A percentile compares a stretch with the other conserved stretches of the same genome.
phyloP scores from a whole-genome alignment of 2,113 vertebrate genomes.

The Grus americana region DNA sequence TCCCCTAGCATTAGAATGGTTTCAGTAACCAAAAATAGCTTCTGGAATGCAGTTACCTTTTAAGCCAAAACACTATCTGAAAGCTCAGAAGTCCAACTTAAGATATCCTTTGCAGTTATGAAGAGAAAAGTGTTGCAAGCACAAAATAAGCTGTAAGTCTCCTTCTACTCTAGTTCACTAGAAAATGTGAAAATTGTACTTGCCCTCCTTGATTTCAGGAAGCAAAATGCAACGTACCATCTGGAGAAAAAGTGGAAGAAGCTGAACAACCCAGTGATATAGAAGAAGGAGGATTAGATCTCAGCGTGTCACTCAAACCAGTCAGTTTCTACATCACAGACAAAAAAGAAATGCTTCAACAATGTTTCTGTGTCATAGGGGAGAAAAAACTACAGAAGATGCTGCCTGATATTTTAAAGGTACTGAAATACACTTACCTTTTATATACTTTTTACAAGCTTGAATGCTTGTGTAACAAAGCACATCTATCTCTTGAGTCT shows the following conservation, averaged over 20 bases:
- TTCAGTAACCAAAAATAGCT: background rate
- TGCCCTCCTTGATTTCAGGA: slow-evolving; percentile 72
- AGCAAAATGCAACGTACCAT: slow-evolving; percentile 68
- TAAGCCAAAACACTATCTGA: background rate
- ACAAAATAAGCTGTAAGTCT: background rate
- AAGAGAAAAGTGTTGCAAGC: background rate
- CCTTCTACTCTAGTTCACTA: background rate
- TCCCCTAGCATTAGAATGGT: background rate
- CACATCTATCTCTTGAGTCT: background rate
- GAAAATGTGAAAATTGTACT: background rate
- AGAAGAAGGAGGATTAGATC: slow-evolving; percentile 94
- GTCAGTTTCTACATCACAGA: slow-evolving; percentile 89
- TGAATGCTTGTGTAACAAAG: background rate
- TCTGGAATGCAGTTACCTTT: background rate
- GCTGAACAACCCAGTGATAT: slow-evolving; percentile 87
- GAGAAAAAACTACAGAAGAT: slow-evolving; percentile 93
- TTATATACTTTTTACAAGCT: background rate
- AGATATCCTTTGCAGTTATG: background rate
- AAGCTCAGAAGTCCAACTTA: background rate
- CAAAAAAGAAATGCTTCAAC: slow-evolving; percentile 91
- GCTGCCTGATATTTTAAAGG: slow-evolving; percentile 95
- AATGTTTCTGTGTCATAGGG: slow-evolving; percentile 91
- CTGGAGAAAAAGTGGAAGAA: slow-evolving; percentile 76
- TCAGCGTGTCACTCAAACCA: slow-evolving; percentile 86
- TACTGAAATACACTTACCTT: slow-evolving; percentile 18